phyloP scores from a whole-genome alignment of 1,140 invertebrate species.

The Ostrea denselamellosa region DNA sequence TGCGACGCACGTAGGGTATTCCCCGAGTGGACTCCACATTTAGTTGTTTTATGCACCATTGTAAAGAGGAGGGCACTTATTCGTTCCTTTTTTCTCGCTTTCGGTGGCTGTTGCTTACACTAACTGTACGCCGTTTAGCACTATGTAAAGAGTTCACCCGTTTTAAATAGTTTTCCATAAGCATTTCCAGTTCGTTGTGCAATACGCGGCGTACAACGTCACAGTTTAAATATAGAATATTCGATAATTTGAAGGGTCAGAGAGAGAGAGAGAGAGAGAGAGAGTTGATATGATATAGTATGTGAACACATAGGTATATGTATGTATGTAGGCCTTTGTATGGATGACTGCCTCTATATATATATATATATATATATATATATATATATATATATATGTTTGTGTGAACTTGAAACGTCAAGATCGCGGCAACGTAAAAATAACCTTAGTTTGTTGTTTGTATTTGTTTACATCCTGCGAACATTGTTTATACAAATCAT shows the following conservation, averaged over 20 bases:
- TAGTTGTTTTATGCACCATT: constrained; percentile 15
- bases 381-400: too few relatives aligned
- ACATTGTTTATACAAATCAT: too few relatives aligned
- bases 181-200: not conserved
- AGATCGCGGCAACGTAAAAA: too few relatives aligned
- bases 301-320: too few relatives aligned
- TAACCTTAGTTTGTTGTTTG: too few relatives aligned
- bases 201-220: not conserved
- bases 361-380: not conserved
- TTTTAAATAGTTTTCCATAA: not conserved
- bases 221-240: not conserved
- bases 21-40: constrained; percentile 9
- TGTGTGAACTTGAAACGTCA: too few relatives aligned
- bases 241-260: not conserved
- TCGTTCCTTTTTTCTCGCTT: not conserved
- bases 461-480: too few relatives aligned
- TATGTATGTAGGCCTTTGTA: too few relatives aligned
- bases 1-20: constrained; percentile 1
- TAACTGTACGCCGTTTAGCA: not conserved
- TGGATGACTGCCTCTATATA: not conserved
- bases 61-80: not conserved
- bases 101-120: not conserved
- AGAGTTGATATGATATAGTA: too few relatives aligned
- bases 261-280: too few relatives aligned
- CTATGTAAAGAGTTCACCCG: not conserved